A percentile compares a stretch with the other conserved stretches of the same genome.
These are phyloP conservation scores for Drosophila nr. perissopoda DNA, from an alignment of 2,888 invertebrate genomes.

Conservation along the genomic window DNA sequence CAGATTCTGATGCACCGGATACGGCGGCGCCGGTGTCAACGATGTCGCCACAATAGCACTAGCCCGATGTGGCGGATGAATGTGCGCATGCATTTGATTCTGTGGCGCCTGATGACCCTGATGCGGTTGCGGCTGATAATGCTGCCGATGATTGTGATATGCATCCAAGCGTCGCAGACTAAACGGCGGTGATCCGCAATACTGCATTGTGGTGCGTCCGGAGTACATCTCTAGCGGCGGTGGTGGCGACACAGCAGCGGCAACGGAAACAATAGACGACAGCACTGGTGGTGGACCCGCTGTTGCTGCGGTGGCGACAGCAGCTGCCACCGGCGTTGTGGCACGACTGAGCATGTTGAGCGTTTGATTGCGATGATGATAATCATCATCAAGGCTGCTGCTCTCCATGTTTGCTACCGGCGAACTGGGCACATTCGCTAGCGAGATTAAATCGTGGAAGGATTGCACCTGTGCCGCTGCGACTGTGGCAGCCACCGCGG, in stretches of 20 bases:
- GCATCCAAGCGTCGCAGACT: constrained; percentile 69
- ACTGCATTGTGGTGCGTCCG: constrained; percentile 77
- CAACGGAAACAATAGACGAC: constrained; percentile 61
- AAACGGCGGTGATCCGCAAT: constrained; percentile 83
- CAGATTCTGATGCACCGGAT: constrained; percentile 90
- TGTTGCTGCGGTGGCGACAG: constrained; percentile 40
- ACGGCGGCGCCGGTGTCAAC: constrained; percentile 86
- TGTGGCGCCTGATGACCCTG: constrained; percentile 78
- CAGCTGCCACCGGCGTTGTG: constrained; percentile 41
- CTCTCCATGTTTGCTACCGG: constrained; percentile 38
- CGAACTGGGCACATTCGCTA: constrained; percentile 54
- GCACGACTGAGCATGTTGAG: constrained; percentile 43
- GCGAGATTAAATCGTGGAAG: constrained; percentile 61
- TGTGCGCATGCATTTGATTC: constrained; percentile 78
- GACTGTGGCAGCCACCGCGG: constrained; percentile 69
- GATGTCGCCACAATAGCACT: constrained; percentile 67
- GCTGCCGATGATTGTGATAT: constrained; percentile 69
- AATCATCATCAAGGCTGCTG: constrained; percentile 35
- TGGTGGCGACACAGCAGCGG: constrained; percentile 74
- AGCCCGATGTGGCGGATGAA: constrained; percentile 67
- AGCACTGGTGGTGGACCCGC: constrained; percentile 44
- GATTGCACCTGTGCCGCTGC: constrained; percentile 68
- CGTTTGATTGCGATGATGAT: constrained; percentile 46
- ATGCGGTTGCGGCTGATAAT: constrained; percentile 67
- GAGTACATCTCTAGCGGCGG: constrained; percentile 78